Evolutionary conservation across 2,797 vertebrate genomes (phyloP), one percentile per base, ranked within the genome.

Genomic region (Petrocephalus schoutedeni): DNA sequence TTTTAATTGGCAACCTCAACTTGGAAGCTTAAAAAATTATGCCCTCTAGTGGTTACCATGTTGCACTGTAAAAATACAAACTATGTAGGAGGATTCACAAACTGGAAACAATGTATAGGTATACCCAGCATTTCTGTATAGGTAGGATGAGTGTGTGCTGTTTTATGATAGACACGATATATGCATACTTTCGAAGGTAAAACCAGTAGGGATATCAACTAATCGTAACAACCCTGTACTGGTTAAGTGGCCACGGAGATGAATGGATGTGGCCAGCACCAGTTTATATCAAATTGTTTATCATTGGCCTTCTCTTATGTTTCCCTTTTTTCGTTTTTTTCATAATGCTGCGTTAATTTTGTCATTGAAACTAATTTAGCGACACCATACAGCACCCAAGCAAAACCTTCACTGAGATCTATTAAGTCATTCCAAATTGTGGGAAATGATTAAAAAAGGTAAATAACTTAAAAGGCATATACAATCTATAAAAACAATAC

Each of bases 1-100:
- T 84, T 51, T 54, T 54, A 51, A 84, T 54, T 84, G 80, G 51
- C 45, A 84, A 54, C 10, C 21, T 49, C 19, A 84, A 28, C 19
- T 23, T 84, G 51, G 80, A 84, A 84, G 51, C 49, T 84, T 84
- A 84, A 84, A 84, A 84, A 84, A 51, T 83, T 53, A 84, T 54
- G 80, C 80, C 80, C 80, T 84, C 80, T 84, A 28, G 80, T 84
- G 80, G 80, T 54, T 84, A 21, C 49, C 9, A n/a, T 49, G n/a
- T 23, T 84, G 80, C 80, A 84, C 80, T 84, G 74, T 45, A 80
- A 80, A 49, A n/a, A 80, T 80, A n/a, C 45, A 36, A 80, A 80
- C 16, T n/a, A 32, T 23, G 21, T 83, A n/a, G 51, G 21, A 84
- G 51, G 45, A 53, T 23, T 84, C 53, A 84, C n/a, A 51, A 54